A percentile compares a stretch with the other conserved stretches of the same genome.
These are phyloP conservation scores for Syngnathus floridae DNA, from an alignment of 2,113 vertebrate genomes.

Conservation along the genomic window DNA sequence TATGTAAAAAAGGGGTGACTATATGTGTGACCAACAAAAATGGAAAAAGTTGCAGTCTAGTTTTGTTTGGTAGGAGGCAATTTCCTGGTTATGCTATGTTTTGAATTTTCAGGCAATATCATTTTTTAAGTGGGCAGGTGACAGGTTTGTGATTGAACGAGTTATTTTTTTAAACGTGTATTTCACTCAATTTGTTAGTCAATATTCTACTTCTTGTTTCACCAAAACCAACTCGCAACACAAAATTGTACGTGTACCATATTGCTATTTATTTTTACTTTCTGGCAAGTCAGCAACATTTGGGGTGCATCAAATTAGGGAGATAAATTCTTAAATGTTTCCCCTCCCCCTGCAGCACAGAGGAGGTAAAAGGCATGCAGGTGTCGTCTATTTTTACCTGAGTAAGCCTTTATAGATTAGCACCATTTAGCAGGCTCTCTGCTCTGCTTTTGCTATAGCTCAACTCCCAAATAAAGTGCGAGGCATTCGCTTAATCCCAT, in stretches of 20 bases:
- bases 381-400: slow-evolving; percentile 64
- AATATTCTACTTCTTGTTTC: too few species aligned
- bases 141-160: too few species aligned
- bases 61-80: too few species aligned
- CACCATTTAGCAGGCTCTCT: slow-evolving; percentile 55
- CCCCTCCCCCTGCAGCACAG: slow-evolving; percentile 41
- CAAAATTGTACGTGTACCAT: neutral
- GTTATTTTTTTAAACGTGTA: too few species aligned
- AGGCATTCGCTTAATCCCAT: slow-evolving; percentile 54
- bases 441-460: slow-evolving; percentile 38
- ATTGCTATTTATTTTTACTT: slow-evolving; percentile 3
- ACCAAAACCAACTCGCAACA: too few species aligned
- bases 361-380: slow-evolving; percentile 59
- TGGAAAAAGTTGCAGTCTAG: too few species aligned
- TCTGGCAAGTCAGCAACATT: slow-evolving; percentile 24
- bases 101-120: too few species aligned
- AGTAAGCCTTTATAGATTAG: slow-evolving; percentile 66
- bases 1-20: too few species aligned
- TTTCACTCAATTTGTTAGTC: too few species aligned
- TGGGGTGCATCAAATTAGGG: slow-evolving; percentile 33
- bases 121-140: too few species aligned
- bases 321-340: slow-evolving; percentile 37
- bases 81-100: too few species aligned
- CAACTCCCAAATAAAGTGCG: slow-evolving; percentile 61
- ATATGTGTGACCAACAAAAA: too few species aligned